Evolutionary conservation across 2,888 invertebrate genomes (phyloP), one percentile per base, ranked within the genome.

Genomic region (Amblyteles armatorius): DNA sequence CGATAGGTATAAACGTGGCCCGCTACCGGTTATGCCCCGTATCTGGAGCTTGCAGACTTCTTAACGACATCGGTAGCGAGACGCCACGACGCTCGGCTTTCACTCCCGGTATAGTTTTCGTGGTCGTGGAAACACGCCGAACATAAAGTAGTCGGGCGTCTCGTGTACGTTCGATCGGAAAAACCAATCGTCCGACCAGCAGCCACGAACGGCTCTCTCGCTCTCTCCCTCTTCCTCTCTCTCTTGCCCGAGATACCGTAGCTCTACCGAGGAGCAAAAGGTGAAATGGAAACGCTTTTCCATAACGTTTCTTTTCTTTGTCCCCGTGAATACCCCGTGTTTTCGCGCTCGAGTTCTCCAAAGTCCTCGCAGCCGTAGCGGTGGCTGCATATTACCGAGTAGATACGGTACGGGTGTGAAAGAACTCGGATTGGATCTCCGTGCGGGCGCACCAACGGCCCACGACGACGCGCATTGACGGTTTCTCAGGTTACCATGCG

Each of bases 111-210:
- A 26, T 68, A 81, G 67, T 55, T 63, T 33, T 63, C 55, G 72
- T 57, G 71, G 65, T 79, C 79, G 76, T 84, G n/a, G 57, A 76
- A 81, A 69, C 76, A 71, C 71, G 52, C 22, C 40, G 44, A 57
- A 57, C 65, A 73, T 80, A 80, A 80, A 80, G 72, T 73, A 73
- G 26, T 55, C 65, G 50, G 50, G 71, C 50, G 63, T 69, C 44
- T 48, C 72, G 72, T 72, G 83, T 80, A 80, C 83, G 76, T 80
- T 84, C 80, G 77, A 77, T 80, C 67, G 79, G 83, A 83, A 77
- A 84, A 84, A 84, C 76, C 83, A 80, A 84, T 80, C 80, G 83
- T 72, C 50, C 72, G 79, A 68, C 76, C 50, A 79, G 55, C 69
- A 55, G 36, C 65, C 13, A 33, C 67, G 52, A 77, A 67, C 67